Conservation (phyloP, 2,113 vertebrate genomes). For the Meles meles region DNA sequence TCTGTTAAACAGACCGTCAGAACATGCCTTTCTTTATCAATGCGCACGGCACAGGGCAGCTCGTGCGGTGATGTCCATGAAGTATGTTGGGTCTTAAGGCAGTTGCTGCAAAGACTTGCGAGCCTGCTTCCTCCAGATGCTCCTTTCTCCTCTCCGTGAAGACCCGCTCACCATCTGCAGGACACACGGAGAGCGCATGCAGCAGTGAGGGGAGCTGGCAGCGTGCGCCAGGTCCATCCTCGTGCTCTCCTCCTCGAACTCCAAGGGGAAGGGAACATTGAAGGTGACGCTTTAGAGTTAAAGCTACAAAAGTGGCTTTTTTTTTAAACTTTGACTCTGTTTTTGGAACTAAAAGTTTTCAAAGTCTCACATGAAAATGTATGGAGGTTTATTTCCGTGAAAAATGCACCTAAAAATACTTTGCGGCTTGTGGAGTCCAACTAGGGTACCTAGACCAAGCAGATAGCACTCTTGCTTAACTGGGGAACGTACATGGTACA, state of each 20-base stretch:
- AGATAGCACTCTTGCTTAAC: not conserved
- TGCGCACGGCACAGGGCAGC: not conserved
- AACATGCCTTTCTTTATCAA: not conserved
- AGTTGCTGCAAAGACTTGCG: not conserved
- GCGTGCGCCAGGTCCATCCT: rapidly evolving
- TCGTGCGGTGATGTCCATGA: not conserved
- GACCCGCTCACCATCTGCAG: rapidly evolving
- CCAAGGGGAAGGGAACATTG: not conserved
- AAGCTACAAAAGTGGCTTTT: not conserved
- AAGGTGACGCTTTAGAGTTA: no score
- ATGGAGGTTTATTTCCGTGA: not conserved
- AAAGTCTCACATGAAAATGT: not conserved
- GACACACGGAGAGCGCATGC: not conserved
- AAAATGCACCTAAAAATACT: not conserved
- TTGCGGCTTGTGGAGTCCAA: no score
- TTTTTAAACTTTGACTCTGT: not conserved
- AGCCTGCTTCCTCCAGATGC: not conserved
- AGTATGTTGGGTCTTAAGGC: not conserved
- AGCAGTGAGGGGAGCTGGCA: not conserved
- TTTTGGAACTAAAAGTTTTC: not conserved
- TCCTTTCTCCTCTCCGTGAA: not conserved
- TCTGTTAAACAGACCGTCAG: not conserved
- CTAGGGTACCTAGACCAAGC: not conserved
- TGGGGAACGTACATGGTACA: not conserved
- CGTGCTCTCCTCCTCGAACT: rapidly evolving